Evolutionary conservation across 2,797 vertebrate genomes (phyloP), one percentile per base, ranked within the genome.

Genomic region (Aldrovandia affinis): DNA sequence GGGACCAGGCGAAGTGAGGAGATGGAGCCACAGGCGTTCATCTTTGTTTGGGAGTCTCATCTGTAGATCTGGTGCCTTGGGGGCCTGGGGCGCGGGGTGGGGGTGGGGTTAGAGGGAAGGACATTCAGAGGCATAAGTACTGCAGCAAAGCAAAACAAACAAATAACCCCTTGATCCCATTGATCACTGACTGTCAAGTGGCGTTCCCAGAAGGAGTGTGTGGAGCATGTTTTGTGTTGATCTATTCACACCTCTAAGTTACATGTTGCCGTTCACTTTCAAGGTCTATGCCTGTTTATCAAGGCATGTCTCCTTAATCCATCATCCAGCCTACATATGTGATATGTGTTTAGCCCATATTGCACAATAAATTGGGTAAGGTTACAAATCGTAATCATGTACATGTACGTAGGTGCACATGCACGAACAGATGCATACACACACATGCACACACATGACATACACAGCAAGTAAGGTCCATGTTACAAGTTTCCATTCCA

Each of bases 261-360:
- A 7, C 68, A 70, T 20, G 68, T 65, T 20, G 33, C 68, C 22
- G 18, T 39, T 39, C 33, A 6, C 36, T 39, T 36, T 39, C 14
- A 70, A 39, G 7, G 68, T 70, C 39, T 70, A 39, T 36, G 3
- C 8, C 68, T 36, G 68, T 70, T 33, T 39, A 9, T 70, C 68
- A 39, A 36, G 20, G 15, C 68, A 47, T n/a, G 44, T 78, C 75
- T n/a, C 75, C 36, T 22, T 78, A 78, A 78, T 78, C 75, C 44
- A 50, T 47, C 75, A 78, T 44, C 75, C 75, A 9, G 28, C 75
- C 75, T 47, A 50, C 75, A 78, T 78, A 47, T 77, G 25, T 77
- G 73, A 20, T 47, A 25, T 44, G 42, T 47, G 44, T 65, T 14
- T 14, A 61, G 22, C 10, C 57, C 25, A 61, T 25, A 61, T 61